Base-by-base conservation (phyloP, 2,888 invertebrate species). In the Drosophila sordidapex region DNA sequence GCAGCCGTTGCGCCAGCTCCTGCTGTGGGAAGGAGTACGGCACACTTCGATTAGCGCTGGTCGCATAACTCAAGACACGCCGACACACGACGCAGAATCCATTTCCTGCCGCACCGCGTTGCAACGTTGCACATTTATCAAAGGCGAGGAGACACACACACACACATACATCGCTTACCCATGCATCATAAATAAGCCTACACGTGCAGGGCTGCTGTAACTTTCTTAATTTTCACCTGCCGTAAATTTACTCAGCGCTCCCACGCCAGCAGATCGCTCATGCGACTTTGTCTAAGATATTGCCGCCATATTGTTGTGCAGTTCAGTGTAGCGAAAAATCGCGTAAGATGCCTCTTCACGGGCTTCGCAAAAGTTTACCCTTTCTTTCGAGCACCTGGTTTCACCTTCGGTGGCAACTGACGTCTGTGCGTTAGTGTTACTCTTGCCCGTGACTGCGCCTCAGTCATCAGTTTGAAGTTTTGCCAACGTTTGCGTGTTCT, bases 141-240 rank as follows among this genome's bases (percentile, higher is more conserved):
- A 65, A 65, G 66, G 46, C 71, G 13, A 70, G 36, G 58, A 66
- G 70, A 60, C 62, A 52, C 68, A 63, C 53, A 53, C 53, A 53
- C 64, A 58, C 63, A 54, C 57, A 54, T 49, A 52, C 58, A 52
- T 65, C 58, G 61, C 79, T 72, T 62, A 68, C 59, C 79, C 67
- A 61, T 65, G 72, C 63, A 67, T 79, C 83, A 81, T 86, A 88
- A 88, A 87, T 88, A 86, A 71, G 89, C 70, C 70, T 51, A 65
- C 48, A 59, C 36, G 60, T 10, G 15, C 46, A 25, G 25, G 51
- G 33, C 31, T 58, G 53, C 56, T 74, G 76, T 68, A 87, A 88
- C 74, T 86, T 88, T 88, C 81, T 84, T 87, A 82, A 86, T 86
- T 84, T 81, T 76, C 81, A 77, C 54, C 71, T 70, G 81, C 57